Evolutionary conservation across 2,888 invertebrate species (phyloP), one percentile per base, ranked within the genome.

Genomic region (Drosophila colorata): DNA sequence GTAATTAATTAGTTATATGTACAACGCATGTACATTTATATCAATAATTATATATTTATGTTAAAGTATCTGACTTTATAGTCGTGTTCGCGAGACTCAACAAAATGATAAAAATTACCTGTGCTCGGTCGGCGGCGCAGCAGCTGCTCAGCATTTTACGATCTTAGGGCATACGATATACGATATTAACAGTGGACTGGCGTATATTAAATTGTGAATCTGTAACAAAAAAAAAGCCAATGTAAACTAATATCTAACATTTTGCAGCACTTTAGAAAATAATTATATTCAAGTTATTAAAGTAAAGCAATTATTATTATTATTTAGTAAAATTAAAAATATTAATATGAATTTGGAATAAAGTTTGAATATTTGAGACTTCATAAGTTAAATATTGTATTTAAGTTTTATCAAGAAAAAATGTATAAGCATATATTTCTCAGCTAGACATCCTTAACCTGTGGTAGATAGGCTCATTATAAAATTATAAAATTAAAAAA

Each of bases 141-240:
- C 44, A 28, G 46, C 53, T 33, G 14, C 37, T 41, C 38, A 51
- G 31, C 52, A 35, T 33, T 58, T 56, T 49, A 74, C 75, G 75
- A 69, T 64, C 33, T 56, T 52, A 28, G 33, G 38, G 14, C 4
- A 40, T 56, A 74, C 57, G 41, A 51, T 14, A 33, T 64, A 52
- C 64, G 64, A 65, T 52, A 64, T 46, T 20, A 4, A 65, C 52
- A 65, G 65, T 65, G 65, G 51, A 6, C 5, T 9, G 1, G 14
- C 1, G 31, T 18, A 31, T 16, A 14, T 3, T 0, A 14, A 49
- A n/a, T 20, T 23, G 14, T 7, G 3, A 8, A 35, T 14, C 3
- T 13, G 7, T 13, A 7, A 14, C 0, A 14, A 38, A 38, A 6
- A 0, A 40, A 33, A 23, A 35, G n/a, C 11, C 13, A 18, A 8